phyloP scores from a whole-genome alignment of 2,797 vertebrate species.

The Spheniscus humboldti region DNA sequence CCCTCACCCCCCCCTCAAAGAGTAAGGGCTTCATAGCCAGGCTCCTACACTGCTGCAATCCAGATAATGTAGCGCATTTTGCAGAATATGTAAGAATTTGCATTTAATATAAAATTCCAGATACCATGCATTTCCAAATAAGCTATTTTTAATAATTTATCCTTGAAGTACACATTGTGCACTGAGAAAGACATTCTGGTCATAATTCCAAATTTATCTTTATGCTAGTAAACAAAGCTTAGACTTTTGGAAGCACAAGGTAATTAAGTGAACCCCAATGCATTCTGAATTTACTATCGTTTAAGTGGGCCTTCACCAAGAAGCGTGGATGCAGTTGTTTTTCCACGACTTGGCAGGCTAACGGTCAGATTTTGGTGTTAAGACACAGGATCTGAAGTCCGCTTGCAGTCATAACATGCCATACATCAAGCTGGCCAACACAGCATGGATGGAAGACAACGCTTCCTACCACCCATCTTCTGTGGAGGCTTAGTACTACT shows the following conservation, averaged over 20 bases:
- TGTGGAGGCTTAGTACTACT: background rate
- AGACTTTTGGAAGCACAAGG: background rate
- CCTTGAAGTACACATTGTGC: background rate
- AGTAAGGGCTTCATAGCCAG: background rate
- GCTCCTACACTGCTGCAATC: background rate
- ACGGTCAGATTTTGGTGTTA: background rate
- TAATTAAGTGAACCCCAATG: background rate
- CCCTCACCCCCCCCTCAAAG: background rate
- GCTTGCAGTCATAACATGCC: background rate
- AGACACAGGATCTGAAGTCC: background rate
- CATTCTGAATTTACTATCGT: background rate
- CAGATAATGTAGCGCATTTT: background rate
- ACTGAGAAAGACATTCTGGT: background rate
- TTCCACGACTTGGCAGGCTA: background rate
- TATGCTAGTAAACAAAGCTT: background rate
- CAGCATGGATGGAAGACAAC: fast-evolving
- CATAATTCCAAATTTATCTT: background rate
- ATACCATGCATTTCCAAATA: background rate
- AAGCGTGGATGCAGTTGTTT: background rate
- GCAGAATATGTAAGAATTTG: background rate
- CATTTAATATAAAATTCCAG: background rate
- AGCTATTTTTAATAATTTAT: background rate
- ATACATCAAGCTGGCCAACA: background rate
- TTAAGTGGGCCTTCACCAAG: background rate
- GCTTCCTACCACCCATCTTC: background rate